Conservation (phyloP, 64 coral and sea anemone genomes). For the Dendronephthya gigantea region DNA sequence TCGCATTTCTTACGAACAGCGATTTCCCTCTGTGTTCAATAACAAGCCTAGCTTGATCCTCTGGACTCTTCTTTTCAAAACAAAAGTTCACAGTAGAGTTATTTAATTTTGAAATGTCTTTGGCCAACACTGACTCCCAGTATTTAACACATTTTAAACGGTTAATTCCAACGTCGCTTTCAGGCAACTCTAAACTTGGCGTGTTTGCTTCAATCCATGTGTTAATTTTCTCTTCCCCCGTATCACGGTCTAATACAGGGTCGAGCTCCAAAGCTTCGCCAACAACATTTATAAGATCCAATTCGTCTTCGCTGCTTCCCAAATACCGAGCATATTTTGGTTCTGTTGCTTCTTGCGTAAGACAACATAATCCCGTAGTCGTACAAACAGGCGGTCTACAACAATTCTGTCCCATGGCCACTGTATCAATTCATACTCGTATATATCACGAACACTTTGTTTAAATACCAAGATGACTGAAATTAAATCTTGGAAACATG, state of each 20-base stretch:
- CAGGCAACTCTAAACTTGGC: neutral
- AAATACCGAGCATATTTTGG: neutral
- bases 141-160: conserved; percentile 7
- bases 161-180: neutral
- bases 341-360: neutral
- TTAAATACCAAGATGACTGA: neutral
- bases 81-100: neutral
- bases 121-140: neutral
- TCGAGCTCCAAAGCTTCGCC: neutral
- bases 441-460: neutral
- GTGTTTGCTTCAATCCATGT: neutral
- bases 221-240: neutral
- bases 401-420: neutral
- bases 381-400: neutral
- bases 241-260: neutral
- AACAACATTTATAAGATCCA: neutral
- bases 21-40: neutral
- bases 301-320: neutral
- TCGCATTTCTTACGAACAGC: neutral
- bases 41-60: neutral
- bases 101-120: neutral
- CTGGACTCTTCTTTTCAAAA: neutral
- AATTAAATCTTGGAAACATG: neutral
- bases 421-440: neutral
- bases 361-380: neutral